Conservation (phyloP, 1,140 invertebrate species). For the Leguminivora glycinivorella region DNA sequence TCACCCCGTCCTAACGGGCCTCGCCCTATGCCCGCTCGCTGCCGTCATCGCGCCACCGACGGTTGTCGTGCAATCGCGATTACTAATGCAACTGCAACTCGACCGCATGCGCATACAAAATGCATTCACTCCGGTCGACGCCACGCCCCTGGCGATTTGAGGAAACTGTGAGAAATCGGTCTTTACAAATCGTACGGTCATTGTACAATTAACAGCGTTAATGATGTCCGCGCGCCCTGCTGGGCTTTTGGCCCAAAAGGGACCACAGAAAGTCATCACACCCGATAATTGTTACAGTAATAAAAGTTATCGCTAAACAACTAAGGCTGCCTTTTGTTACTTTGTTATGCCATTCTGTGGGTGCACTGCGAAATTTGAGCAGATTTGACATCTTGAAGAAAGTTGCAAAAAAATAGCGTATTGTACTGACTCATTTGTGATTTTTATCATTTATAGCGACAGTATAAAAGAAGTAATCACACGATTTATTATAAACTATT, state of each 20-base stretch:
- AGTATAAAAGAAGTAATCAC: slow-evolving; percentile 5
- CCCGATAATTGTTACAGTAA: slow-evolving; percentile 40
- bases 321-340: slow-evolving; percentile 28
- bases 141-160: slow-evolving; percentile 32
- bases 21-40: slow-evolving; percentile 69
- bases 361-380: slow-evolving; percentile 5
- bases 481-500: slow-evolving; percentile 32
- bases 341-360: background rate
- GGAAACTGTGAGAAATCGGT: slow-evolving; percentile 31
- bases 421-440: background rate
- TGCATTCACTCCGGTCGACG: slow-evolving; percentile 35
- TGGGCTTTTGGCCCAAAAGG: slow-evolving; percentile 43
- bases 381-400: slow-evolving; percentile 8
- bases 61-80: slow-evolving; percentile 68
- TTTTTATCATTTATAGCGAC: background rate
- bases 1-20: slow-evolving; percentile 75
- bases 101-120: slow-evolving; percentile 59
- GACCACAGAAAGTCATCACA: slow-evolving; percentile 41
- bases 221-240: slow-evolving; percentile 54
- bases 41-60: slow-evolving; percentile 61
- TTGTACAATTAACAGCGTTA: slow-evolving; percentile 37
- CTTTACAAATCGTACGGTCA: slow-evolving; percentile 29
- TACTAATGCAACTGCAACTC: slow-evolving; percentile 68
- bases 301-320: slow-evolving; percentile 35
- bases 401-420: background rate